Evolutionary conservation across 2,888 invertebrate genomes (phyloP), one percentile per base, ranked within the genome.

Genomic region (Cataglyphis livida): DNA sequence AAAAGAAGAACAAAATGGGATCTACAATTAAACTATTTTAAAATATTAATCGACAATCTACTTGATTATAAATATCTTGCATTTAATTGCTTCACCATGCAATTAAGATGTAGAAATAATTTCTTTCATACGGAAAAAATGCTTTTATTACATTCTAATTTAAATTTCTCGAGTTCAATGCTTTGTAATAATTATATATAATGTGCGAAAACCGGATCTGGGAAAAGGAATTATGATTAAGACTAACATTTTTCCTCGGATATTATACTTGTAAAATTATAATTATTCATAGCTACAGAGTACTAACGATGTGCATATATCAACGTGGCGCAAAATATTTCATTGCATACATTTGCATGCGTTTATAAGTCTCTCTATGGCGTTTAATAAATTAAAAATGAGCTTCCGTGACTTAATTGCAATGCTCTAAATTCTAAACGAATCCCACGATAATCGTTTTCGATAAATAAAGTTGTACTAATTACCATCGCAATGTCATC

Each of bases 391-490:
- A 70, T 44, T 32, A 79, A 70, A 79, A 79, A 70, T 70, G 35
- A 79, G 44, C 35, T 78, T 79, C 78, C 70, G 35, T 32, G 25
- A 59, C 59, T 79, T 79, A 70, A 79, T 78, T 59, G 70, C 51
- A 41, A 57, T 41, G 66, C 44, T 68, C 78, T 59, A 79, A 44
- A 79, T 70, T 70, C 44, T 59, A 59, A 79, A 44, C 44, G 59
- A 79, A 79, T 48, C 18, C 79, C 21, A 54, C 35, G 62, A 62
- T 81, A 79, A 81, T 81, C 28, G 25, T 81, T 57, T 54, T 48
- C 79, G 18, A 81, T 81, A 81, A 81, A 81, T 81, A 54, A 78
- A 62, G 51, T 41, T 32, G 62, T 21, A 28, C n/a, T 81, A 81
- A 81, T 81, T 81, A 21, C 79, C 28, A 9, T 25, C 25, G 76